Base-by-base conservation (phyloP, 53 echinoderm and acorn worm species). In the Astropecten irregularis region DNA sequence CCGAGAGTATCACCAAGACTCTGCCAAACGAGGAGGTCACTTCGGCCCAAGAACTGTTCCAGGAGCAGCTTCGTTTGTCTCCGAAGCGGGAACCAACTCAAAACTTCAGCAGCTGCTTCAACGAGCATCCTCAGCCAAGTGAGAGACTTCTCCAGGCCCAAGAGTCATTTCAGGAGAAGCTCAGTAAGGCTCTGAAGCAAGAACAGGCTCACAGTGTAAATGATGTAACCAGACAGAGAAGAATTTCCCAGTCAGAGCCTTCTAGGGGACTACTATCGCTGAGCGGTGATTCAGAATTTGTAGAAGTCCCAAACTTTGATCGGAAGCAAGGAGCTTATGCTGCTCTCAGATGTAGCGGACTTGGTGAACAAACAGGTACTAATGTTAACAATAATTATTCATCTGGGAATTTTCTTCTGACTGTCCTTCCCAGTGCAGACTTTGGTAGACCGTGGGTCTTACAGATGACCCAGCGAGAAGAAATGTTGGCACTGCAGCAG, bases 391-490 rank as follows among this genome's bases (percentile, higher is more conserved):
- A 38, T 27, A 20, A 18, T 35, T 40, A 76, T 42, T 25, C 27
- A 32, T 8, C 42, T 47, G 47, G 61, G 7, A 32, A 14, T 48
- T 13, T 66, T 7, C 49, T 44, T 7, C 28, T 47, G 48, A 44
- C 46, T 29, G 10, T 68, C 10, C 61, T 60, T 8, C 61, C 40
- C 23, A 62, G 40, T 51, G 37, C 5, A 21, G 62, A 79, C 3
- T n/a, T 79, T 9, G 47, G 60, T 18, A 62, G 61, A 8, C 61
- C 44, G 19, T 79, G 79, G 79, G 79, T 79, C 31, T 31, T 79
- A 11, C 63, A 62, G 9, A 48, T 79, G 46, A 79, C 47, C 48
- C 79, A 63, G 40, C 55, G 38, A 46, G 62, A 59, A 21, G 79
- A 62, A 29, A 29, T 62, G 79, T 60, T 44, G 19, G 61, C 79